Percentiles rank a stretch among this genome's conserved stretches.
Evolutionary conservation across 2,797 vertebrate species (phyloP).

Genomic region (Malacoraja senta): DNA sequence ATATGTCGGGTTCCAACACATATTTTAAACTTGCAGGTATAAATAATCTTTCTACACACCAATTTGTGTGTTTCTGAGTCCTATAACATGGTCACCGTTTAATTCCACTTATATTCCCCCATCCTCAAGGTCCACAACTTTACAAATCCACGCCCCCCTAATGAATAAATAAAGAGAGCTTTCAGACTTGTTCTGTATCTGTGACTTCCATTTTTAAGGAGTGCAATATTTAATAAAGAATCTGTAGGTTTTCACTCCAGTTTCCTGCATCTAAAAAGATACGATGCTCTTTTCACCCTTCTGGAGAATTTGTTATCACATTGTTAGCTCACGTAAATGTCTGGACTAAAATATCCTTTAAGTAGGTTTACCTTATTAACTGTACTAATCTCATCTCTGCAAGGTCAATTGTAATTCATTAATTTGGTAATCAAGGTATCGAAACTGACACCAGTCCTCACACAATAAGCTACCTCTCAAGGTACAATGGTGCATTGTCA

Average conservation of each 20-base stretch:
- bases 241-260: background rate
- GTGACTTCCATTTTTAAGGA: background rate
- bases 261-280: background rate
- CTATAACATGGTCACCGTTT: background rate
- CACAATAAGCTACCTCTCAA: background rate
- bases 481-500: no score
- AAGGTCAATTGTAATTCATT: background rate
- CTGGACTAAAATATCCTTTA: background rate
- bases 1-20: background rate
- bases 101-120: background rate
- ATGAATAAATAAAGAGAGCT: background rate
- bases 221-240: background rate
- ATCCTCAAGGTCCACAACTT: background rate
- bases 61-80: background rate
- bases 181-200: background rate
- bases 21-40: background rate
- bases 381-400: background rate
- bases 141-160: background rate
- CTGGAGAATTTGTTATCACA: background rate
- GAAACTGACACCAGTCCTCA: background rate
- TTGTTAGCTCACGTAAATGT: background rate
- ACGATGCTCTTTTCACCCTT: background rate
- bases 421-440: background rate
- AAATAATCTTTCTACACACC: background rate
- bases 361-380: background rate